Base-by-base conservation (phyloP, 2,888 invertebrate species). In the Clistopyga incitator region DNA sequence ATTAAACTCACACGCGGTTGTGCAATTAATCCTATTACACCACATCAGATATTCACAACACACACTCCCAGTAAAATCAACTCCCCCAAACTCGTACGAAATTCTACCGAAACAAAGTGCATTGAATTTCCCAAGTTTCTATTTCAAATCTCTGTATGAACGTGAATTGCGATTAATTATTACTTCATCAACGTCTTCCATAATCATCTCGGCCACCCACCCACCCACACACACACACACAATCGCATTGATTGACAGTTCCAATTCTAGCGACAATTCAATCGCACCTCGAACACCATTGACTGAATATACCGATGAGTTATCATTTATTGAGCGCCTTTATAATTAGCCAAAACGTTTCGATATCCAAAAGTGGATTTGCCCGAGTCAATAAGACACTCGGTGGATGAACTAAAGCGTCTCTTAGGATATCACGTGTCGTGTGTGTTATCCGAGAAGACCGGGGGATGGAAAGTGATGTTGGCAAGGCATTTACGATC, bases 401-500 rank as follows among this genome's bases (percentile, higher is more conserved):
- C 4, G n/a, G 6, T 18, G 42, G 47, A 18, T 34, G 25, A 11
- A 64, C 3, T 18, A 34, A 65, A 76, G 54, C 13, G 10, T 76
- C 38, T 42, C 20, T 18, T 18, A 38, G 20, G 64, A 64, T 42
- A 20, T 64, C 18, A 38, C 42, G 64, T 64, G 64, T 38, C 64
- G 38, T 38, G 20, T 64, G 64, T 38, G 64, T 18, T 23, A 65
- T 29, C 18, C 18, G 65, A 50, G 47, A 65, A 25, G 64, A 25
- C 18, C 50, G 64, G n/a, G 8, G 64, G 18, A 75, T 47, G 75
- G 25, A 64, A 75, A 56, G 45, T 52, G 34, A 29, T 29, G 4
- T 50, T 34, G 54, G 34, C 47, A 67, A 45, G 59, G 56, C 67
- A 86, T 89, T 89, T 86, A 87, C 74, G 88, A 85, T 86, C 85